A percentile compares a stretch with the other conserved stretches of the same genome.
These are phyloP conservation scores for Drosophila algonquin DNA, from an alignment of 2,888 invertebrate genomes.

Conservation along the genomic window DNA sequence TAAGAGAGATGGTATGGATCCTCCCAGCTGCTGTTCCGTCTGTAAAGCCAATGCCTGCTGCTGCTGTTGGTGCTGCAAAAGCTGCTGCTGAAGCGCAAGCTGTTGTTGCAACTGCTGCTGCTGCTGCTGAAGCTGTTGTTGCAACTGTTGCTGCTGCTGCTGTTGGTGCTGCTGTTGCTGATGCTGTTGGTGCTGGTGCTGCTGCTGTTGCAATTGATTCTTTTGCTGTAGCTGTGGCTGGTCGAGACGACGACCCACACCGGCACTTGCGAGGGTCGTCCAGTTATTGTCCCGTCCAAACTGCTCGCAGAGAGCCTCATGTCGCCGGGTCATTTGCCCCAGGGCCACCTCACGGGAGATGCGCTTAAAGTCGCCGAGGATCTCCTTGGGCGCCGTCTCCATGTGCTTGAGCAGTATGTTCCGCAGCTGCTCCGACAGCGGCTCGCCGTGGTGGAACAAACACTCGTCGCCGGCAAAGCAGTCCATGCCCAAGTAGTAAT, in stretches of 20 bases:
- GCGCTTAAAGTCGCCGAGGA: conserved; percentile 94
- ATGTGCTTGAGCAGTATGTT: conserved; percentile 89
- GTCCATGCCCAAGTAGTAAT: conserved; percentile 95
- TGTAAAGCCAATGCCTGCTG: conserved; percentile 38
- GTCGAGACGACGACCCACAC: conserved; percentile 50
- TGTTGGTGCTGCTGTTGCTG: conserved; percentile 41
- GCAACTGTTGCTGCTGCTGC: conserved; percentile 26
- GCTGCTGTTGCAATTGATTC: conserved; percentile 32
- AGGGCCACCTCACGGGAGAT: conserved; percentile 91
- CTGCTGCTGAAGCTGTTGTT: conserved; percentile 23
- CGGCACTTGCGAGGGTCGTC: conserved; percentile 53
- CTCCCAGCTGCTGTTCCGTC: conserved; percentile 17
- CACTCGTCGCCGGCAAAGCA: conserved; percentile 94
- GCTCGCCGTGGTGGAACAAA: conserved; percentile 96
- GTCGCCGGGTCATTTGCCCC: conserved; percentile 84
- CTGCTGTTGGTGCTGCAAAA: conserved; percentile 26
- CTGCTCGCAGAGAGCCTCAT: conserved; percentile 84
- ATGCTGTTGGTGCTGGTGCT: conserved; percentile 30
- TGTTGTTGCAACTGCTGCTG: conserved; percentile 40
- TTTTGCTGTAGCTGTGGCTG: conserved; percentile 43
- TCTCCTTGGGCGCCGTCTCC: conserved; percentile 95
- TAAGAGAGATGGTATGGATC: conserved; percentile 81
- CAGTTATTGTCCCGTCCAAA: conserved; percentile 82
- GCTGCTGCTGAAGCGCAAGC: conserved; percentile 36
- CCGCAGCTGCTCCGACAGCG: conserved; percentile 91